Evolutionary conservation across 2,888 invertebrate genomes (phyloP).

Genomic region (Acronicta aceris): DNA sequence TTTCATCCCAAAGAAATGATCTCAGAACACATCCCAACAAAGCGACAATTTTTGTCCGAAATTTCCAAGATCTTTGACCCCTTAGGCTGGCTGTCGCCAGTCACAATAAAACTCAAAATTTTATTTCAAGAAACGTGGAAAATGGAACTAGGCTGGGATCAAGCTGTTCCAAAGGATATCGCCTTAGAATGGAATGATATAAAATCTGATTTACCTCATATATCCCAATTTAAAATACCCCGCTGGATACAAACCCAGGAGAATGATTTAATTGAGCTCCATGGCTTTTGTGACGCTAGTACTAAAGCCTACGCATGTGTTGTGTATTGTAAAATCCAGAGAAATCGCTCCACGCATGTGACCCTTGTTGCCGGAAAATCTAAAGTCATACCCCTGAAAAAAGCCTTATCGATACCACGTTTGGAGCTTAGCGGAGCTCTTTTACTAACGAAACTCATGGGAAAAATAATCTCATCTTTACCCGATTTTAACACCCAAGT

Average conservation of each 20-base stretch:
- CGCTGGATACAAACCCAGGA: conserved; percentile 7
- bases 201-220: neutral
- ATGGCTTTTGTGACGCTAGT: conserved; percentile 6
- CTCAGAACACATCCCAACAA: neutral
- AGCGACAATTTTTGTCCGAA: too few species aligned
- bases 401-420: neutral
- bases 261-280: conserved; percentile 7
- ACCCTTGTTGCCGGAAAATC: conserved; percentile 15
- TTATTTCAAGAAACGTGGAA: conserved; percentile 15
- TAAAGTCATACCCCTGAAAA: conserved; percentile 15
- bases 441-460: conserved; percentile 9
- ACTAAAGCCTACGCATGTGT: neutral
- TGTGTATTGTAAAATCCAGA: neutral
- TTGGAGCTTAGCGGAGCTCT: conserved; percentile 15
- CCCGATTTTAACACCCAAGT: neutral
- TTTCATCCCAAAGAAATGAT: conserved; percentile 5
- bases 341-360: neutral
- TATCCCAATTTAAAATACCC: conserved; percentile 8
- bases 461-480: neutral
- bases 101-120: conserved; percentile 13
- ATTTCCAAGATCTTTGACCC: too few species aligned
- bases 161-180: too few species aligned
- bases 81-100: neutral
- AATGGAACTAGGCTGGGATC: neutral
- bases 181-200: too few species aligned